Evolutionary conservation across 2,888 invertebrate species (phyloP), one percentile per base, ranked within the genome.

Genomic region (Athetis lepigone): DNA sequence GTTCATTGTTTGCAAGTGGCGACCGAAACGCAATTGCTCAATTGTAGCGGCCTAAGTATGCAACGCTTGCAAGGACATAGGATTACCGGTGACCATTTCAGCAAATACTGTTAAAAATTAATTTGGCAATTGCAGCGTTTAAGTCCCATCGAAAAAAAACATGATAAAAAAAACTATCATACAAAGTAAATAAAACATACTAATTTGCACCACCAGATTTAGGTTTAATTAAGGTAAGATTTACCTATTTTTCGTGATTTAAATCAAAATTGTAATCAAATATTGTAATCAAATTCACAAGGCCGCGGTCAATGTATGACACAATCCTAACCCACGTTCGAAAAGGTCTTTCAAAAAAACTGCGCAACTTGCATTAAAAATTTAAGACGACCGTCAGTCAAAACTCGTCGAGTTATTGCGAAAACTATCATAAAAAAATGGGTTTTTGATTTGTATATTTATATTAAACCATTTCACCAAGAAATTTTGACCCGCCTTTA

Each of bases 1-100:
- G 92, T 92, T 90, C 92, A 92, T 92, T 92, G 92, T 93, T 93
- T 92, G 90, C 88, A 86, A 89, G 90, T 86, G 84, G 72, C 80
- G 85, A 88, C 89, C 88, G 88, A 91, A 90, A 88, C 89, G 84
- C 75, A 79, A 82, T 93, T 92, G 87, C 91, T 82, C 86, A 92
- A 93, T 82, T 73, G 79, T 80, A 85, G 82, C 83, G 79, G 75
- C 77, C 85, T 84, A 84, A 83, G 85, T 85, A 81, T 85, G 85
- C 83, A 84, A 84, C 79, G 69, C 63, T 73, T 66, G 82, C 88
- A 90, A 91, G 91, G 92, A 90, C 90, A 82, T 69, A 84, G 39
- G 25, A 80, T 84, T 80, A 84, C 71, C 62, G 75, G 77, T 77
- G 75, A 80, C 77, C 72, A 81, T 80, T 80, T 81, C 83, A 75